phyloP scores from a whole-genome alignment of 2,888 invertebrate species.

The Conus canariensis region DNA sequence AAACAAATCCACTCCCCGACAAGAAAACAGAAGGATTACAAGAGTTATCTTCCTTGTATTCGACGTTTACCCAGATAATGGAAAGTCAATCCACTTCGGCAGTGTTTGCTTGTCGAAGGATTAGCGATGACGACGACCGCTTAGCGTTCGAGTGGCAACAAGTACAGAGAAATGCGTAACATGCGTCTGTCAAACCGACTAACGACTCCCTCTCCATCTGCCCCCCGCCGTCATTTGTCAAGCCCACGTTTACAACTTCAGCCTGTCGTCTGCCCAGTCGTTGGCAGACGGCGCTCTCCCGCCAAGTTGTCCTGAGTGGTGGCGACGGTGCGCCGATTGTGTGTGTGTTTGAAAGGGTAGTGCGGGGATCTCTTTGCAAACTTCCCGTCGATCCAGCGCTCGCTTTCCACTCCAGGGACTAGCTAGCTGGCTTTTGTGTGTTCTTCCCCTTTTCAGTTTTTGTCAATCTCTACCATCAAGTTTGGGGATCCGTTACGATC shows the following conservation, averaged over 20 bases:
- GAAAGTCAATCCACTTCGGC: neutral
- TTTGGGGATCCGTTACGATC: neutral
- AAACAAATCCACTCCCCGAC: neutral
- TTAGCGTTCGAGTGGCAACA: neutral
- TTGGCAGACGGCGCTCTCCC: conserved; percentile 3
- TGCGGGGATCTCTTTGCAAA: neutral
- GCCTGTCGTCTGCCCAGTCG: conserved; percentile 5
- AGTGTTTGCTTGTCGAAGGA: neutral
- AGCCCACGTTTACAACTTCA: neutral
- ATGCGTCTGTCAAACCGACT: conserved; percentile 1
- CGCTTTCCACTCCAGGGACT: neutral
- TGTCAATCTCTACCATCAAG: neutral
- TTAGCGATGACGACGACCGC: neutral
- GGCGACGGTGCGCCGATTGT: conserved; percentile 2
- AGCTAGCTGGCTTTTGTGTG: neutral
- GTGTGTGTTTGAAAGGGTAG: conserved; percentile 11
- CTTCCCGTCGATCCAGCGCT: conserved; percentile 9
- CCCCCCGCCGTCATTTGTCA: neutral
- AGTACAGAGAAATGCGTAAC: neutral
- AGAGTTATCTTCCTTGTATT: neutral
- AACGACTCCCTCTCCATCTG: neutral
- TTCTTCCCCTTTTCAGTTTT: neutral
- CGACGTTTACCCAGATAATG: neutral
- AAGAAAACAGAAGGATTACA: neutral
- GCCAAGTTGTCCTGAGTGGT: neutral